phyloP scores from a whole-genome alignment of 1,140 invertebrate genomes.

The Eumeta japonica region DNA sequence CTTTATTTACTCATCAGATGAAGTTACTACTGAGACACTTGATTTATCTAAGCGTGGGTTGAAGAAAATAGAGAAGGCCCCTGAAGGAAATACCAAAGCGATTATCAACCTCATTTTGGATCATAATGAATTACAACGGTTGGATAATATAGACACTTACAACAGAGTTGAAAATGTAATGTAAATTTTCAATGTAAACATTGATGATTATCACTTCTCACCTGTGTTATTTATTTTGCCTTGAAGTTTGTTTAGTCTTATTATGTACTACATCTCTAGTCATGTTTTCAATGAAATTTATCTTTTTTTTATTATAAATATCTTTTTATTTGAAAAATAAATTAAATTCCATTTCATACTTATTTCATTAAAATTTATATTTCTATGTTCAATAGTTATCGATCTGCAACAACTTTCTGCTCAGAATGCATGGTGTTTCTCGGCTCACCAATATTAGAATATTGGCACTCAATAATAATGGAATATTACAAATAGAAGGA shows the following conservation, averaged over 20 bases:
- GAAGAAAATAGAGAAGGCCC: constrained; percentile 72
- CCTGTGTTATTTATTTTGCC: too few relatives aligned
- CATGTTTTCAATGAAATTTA: too few relatives aligned
- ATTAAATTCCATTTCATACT: not conserved
- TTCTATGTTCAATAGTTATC: constrained; percentile 64
- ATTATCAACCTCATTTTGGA: constrained; percentile 77
- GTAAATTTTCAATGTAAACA: constrained; percentile 2
- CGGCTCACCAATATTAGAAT: constrained; percentile 75
- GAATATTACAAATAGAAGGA: constrained; percentile 84
- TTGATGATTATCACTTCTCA: not conserved
- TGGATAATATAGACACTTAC: constrained; percentile 85
- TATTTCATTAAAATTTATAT: constrained; percentile 3
- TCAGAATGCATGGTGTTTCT: constrained; percentile 84
- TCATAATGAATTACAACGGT: constrained; percentile 81
- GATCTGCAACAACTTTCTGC: constrained; percentile 77
- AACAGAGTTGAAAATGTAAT: constrained; percentile 76
- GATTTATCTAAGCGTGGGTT: constrained; percentile 69
- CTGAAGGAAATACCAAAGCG: constrained; percentile 62
- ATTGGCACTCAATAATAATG: constrained; percentile 83
- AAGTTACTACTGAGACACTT: constrained; percentile 49
- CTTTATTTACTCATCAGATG: constrained; percentile 20
- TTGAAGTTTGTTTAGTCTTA: too few relatives aligned
- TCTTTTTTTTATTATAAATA: too few relatives aligned
- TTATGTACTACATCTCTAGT: too few relatives aligned
- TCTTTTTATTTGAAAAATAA: constrained; percentile 1